Percentiles rank a stretch among this genome's conserved stretches.
phyloP scores from a whole-genome alignment of 2,797 vertebrate species.

The Loris lydekkerianus region DNA sequence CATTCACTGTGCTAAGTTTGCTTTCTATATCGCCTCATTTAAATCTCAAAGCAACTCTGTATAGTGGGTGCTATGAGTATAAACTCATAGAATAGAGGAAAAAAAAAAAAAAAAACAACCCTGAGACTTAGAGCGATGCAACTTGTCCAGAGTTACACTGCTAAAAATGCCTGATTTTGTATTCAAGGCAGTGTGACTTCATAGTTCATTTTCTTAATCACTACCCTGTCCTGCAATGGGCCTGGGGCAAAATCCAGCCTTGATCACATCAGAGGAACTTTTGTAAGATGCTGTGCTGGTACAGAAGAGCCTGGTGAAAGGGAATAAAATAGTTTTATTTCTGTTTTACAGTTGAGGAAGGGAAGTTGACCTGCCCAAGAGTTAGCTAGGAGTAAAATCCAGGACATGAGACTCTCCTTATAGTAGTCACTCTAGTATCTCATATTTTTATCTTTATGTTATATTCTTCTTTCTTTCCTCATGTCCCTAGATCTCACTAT shows the following conservation, averaged over 20 bases:
- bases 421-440: slow-evolving; percentile 4
- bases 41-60: neutral
- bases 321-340: slow-evolving; percentile 23
- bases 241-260: neutral
- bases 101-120: neutral
- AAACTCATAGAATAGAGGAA: neutral
- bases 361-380: neutral
- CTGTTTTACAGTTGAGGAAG: neutral
- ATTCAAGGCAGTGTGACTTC: slow-evolving; percentile 12
- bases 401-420: neutral
- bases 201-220: slow-evolving; percentile 54
- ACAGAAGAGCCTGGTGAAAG: neutral
- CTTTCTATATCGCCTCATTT: neutral
- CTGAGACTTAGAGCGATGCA: neutral
- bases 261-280: neutral
- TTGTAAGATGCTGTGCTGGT: neutral
- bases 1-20: slow-evolving; percentile 9
- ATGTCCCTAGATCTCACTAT: neutral
- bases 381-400: slow-evolving; percentile 25
- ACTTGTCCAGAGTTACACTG: neutral
- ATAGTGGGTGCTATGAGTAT: neutral
- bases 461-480: slow-evolving; percentile 11
- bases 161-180: neutral
- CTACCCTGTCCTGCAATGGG: neutral
- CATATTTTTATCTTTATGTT: slow-evolving; percentile 1